Evolutionary conservation across 2,113 vertebrate species (phyloP).

Genomic region (Canis aureus): DNA sequence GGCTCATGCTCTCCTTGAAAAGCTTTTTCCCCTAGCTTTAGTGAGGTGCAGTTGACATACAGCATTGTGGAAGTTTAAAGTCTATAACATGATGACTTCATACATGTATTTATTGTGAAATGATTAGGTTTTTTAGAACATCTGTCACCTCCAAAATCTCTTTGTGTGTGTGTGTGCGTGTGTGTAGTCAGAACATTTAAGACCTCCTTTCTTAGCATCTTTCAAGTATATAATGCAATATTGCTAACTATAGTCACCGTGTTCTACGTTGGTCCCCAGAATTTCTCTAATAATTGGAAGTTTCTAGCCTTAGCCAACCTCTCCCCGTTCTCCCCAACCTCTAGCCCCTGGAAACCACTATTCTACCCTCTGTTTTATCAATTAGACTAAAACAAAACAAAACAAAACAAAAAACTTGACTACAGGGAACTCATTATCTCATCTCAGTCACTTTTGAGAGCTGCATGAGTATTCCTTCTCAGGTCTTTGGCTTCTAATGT

Average conservation of each 20-base stretch:
- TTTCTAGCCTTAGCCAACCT: neutral
- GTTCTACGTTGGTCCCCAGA: neutral
- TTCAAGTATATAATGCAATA: neutral
- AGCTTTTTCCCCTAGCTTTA: neutral
- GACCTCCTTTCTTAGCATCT: neutral
- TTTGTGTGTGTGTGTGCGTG: neutral
- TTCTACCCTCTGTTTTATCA: neutral
- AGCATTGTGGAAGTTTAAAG: neutral
- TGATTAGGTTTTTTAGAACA: neutral
- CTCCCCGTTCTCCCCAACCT: neutral
- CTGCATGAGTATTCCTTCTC: neutral
- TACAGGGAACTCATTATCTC: neutral
- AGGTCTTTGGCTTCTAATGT: neutral
- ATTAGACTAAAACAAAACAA: neutral
- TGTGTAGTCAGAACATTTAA: conserved; percentile 3
- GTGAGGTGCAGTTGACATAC: neutral
- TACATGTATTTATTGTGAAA: neutral
- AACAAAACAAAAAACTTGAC: neutral
- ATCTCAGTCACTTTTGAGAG: neutral
- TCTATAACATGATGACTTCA: neutral
- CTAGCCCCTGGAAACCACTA: neutral
- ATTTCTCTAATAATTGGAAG: neutral
- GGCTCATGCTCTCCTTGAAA: neutral
- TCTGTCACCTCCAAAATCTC: neutral
- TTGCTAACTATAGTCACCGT: neutral